Base-by-base conservation (phyloP, 1,140 invertebrate genomes). In the Theocolax elegans region DNA sequence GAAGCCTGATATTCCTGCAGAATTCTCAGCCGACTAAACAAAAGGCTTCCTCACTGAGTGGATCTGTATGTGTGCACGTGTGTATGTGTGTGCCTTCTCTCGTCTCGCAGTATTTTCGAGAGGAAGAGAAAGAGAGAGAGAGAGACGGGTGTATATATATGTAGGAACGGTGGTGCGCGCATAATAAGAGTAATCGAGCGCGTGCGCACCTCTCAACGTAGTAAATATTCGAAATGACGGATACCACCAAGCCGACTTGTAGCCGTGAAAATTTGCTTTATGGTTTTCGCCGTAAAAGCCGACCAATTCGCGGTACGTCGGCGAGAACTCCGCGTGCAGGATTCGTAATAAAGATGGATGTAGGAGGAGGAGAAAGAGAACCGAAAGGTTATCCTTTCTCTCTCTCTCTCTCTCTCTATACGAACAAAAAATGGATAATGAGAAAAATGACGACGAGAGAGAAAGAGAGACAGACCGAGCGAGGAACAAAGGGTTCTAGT, bases 211-310 rank as follows among this genome's bases (percentile, higher is more conserved):
- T n/a, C n/a, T n/a, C n/a, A n/a, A n/a, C n/a, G 27, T 27, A 29
- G 27, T 54, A 25, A 54, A 54, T 54, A 54, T 54, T 54, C 27
- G 27, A 31, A 31, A 31, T 31, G 51, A 54, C 27, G 27, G 27
- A n/a, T 8, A 31, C 15, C 1, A n/a, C n/a, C n/a, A n/a, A n/a
- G n/a, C n/a, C 21, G 21, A 17, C 23, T n/a, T 1, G 23, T 12
- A 4, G 17, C n/a, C 29, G 53, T 56, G 53, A 35, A 38, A 56
- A 12, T 13, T 17, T 8, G 27, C 4, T 56, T 35, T 56, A 56
- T 35, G 53, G 29, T 19, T 31, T 19, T 35, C 9, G 53, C 10
- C 53, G 17, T 56, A 56, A 56, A 56, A 35, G 10, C 13, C 29
- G 25, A 56, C 27, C 29, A 8, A n/a, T 54, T 31, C 51, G n/a